Percentiles rank a stretch among this genome's conserved stretches.
These are phyloP conservation scores for Arizona elegans DNA, from an alignment of 2,113 vertebrate genomes.

Conservation along the genomic window DNA sequence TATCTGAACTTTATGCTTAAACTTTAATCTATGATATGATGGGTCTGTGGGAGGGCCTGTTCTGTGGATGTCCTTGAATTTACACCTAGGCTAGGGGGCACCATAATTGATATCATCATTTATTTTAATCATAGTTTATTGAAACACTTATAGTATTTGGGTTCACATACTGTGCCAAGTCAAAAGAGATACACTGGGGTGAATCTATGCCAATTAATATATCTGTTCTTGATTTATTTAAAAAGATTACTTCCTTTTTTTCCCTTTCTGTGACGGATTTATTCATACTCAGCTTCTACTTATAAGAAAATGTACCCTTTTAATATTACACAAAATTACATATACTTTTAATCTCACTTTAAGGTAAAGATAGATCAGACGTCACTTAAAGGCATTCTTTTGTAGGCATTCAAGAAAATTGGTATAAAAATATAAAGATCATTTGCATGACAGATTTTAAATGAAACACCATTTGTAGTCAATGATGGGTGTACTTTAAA, in stretches of 20 bases:
- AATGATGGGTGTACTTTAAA: not conserved
- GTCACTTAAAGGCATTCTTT: slow-evolving; percentile 11
- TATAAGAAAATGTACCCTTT: not conserved
- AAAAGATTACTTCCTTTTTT: not conserved
- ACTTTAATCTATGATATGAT: not conserved
- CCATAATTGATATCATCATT: not conserved
- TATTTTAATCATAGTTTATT: not conserved
- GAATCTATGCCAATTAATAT: not conserved
- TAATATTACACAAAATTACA: not conserved
- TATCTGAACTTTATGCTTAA: not conserved
- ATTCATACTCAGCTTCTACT: not conserved
- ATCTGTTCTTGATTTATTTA: not conserved
- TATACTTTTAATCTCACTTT: not conserved
- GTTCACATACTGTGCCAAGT: not conserved
- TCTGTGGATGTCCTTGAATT: slow-evolving; percentile 10
- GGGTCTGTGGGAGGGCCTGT: not conserved
- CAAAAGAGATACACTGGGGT: not conserved
- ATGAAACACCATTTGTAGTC: not conserved
- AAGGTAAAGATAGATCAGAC: not conserved
- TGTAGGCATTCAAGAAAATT: not conserved
- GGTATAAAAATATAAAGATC: not conserved
- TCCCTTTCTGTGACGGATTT: not conserved
- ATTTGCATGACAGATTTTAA: slow-evolving; percentile 30
- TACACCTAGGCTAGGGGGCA: not conserved
- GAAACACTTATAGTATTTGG: not conserved